Evolutionary conservation across 2,113 vertebrate species (phyloP).

Genomic region (Catagonus wagneri): DNA sequence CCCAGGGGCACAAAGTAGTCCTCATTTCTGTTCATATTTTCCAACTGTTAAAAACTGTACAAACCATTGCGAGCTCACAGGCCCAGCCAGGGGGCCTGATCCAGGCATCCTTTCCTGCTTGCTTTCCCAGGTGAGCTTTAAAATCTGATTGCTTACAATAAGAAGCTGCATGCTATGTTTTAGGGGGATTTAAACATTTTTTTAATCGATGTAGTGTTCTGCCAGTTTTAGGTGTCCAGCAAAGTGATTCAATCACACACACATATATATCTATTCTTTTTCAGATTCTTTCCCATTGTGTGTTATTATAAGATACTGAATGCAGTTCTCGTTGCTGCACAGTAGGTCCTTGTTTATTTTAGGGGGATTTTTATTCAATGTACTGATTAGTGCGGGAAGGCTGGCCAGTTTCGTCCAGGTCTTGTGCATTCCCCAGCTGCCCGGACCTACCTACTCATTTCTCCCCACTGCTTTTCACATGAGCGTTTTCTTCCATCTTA

Average conservation of each 20-base stretch:
- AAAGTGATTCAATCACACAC: not conserved
- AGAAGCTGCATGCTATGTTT: too few species aligned
- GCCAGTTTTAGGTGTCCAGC: not conserved
- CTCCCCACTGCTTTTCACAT: not conserved
- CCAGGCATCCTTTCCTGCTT: not conserved
- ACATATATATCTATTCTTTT: not conserved
- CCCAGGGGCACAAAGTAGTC: not conserved
- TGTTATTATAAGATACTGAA: not conserved
- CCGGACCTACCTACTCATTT: not conserved
- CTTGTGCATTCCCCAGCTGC: not conserved
- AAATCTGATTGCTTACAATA: not conserved
- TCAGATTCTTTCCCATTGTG: not conserved
- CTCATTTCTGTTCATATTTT: not conserved
- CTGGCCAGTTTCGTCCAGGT: not conserved
- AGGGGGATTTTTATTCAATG: not conserved
- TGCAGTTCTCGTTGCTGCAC: not conserved
- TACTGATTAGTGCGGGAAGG: not conserved
- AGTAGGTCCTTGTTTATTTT: not conserved
- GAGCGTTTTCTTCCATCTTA: not conserved
- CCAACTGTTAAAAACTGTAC: not conserved
- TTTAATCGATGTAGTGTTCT: not conserved
- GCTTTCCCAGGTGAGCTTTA: not conserved
- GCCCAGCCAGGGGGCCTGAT: accelerated
- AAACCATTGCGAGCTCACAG: accelerated
- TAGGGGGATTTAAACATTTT: not conserved